Evolutionary conservation across 2,113 vertebrate species (phyloP), one percentile per base, ranked within the genome.

Genomic region (Clinocottus analis): DNA sequence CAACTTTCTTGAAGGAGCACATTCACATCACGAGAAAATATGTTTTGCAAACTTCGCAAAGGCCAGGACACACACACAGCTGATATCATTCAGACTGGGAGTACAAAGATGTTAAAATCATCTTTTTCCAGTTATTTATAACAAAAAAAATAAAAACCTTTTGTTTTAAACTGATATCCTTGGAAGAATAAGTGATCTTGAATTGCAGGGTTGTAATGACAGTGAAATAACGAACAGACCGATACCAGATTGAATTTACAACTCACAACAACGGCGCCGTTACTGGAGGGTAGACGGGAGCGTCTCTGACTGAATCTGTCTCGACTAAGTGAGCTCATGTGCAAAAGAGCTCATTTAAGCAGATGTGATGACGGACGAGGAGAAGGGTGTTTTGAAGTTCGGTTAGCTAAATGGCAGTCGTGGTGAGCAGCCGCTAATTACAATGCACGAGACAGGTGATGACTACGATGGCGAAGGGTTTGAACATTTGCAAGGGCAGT

Each of bases 401-500:
- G 16, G 9, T n/a, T 6, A 72, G 47, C 31, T 64, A 39, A 69
- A 49, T 62, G 25, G 43, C 49, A 60, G n/a, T 25, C 43, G 53
- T 3, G 2, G 35, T 9, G 19, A 49, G 47, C 63, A 41, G 64
- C 47, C 56, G 27, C 23, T 67, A 63, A 72, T 77, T 66, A 59
- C 16, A 31, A 25, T 7, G 16, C 5, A 12, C 37, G 39, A 72
- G 56, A 41, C 7, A 2, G 35, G 21, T 11, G 72, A 23, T 23
- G n/a, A 53, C n/a, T n/a, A 23, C 21, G 11, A n/a, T 23, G 3
- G 25, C 53, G 6, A 29, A 29, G 6, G 25, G 25, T 29, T 7
- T 27, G 55, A 31, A 29, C 13, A 29, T 58, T 58, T 58, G 27
- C 55, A 31, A 17, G 55, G 14, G 27, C 16, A 58, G 27, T 14